Evolutionary conservation across 2,113 vertebrate species (phyloP), one percentile per base, ranked within the genome.

Genomic region (Cettia cetti): DNA sequence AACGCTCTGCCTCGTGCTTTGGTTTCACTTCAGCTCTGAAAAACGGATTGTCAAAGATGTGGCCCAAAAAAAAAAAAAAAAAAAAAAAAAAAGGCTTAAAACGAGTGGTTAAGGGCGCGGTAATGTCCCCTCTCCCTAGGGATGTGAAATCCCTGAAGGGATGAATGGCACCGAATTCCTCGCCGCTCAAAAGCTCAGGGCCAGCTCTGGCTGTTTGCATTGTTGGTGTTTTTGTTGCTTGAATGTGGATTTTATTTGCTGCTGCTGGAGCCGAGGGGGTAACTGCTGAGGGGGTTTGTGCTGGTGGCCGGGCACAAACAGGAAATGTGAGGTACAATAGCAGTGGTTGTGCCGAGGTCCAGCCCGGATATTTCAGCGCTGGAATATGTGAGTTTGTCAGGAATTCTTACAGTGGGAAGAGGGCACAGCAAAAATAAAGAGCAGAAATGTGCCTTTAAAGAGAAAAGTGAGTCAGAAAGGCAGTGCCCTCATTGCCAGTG

Each of bases 271-370:
- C 85, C 52, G 42, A 78, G 82, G 76, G 94, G 94, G 88, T 69
- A 75, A 68, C 39, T 86, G 82, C 85, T 81, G 85, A 53, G 30
- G n/a, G 82, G 93, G 56, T 22, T 89, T 47, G 61, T 20, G 15
- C 23, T 44, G 90, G 75, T 68, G 75, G 86, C 79, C 1, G 1
- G 31, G 70, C 7, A 26, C 95, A 81, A 94, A 91, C 95, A 93
- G 95, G 95, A 96, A 95, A 56, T 14, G 3, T 21, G 87, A 91
- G 92, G 50, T 65, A 86, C 96, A 81, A 66, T 42, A 37, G 94
- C 80, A 50, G 24, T 9, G 88, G 2, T 10, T n/a, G 84, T 31
- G 35, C 19, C 15, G 79, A 91, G 87, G 24, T 82, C 82, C 44
- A 47, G 86, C 37, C 74, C 64, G 74, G 47, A 86, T 78, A 86